Evolutionary conservation across 2,797 vertebrate species (phyloP).

Genomic region (Leucoraja ocellata): DNA sequence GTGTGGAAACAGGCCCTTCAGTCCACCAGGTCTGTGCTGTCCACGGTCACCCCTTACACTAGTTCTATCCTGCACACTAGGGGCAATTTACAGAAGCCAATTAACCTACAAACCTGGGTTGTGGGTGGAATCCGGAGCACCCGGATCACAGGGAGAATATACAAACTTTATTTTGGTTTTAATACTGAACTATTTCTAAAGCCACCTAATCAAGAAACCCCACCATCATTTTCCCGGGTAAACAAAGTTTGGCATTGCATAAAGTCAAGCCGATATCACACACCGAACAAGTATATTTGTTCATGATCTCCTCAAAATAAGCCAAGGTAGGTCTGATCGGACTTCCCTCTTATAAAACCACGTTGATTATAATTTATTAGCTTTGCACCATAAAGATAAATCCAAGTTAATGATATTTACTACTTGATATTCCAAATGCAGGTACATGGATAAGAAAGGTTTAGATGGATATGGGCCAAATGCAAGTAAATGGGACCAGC

Average conservation of each 20-base stretch:
- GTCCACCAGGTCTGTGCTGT: too few species aligned
- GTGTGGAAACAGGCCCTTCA: too few species aligned
- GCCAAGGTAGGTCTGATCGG: neutral
- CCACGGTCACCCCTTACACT: too few species aligned
- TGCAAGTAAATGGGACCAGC: too few species aligned
- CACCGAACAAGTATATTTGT: neutral
- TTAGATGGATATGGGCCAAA: too few species aligned
- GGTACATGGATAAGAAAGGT: too few species aligned
- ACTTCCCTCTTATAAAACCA: neutral
- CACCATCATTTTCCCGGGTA: neutral
- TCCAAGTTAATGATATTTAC: neutral
- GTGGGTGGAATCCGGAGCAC: too few species aligned
- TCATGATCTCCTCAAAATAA: neutral
- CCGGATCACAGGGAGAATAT: too few species aligned
- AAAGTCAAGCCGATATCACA: neutral
- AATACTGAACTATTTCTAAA: neutral
- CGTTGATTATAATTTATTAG: slow-evolving; percentile 6
- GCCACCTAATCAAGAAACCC: neutral
- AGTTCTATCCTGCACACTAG: too few species aligned
- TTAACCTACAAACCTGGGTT: too few species aligned
- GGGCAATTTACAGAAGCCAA: too few species aligned
- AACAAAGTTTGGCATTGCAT: neutral
- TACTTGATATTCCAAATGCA: neutral
- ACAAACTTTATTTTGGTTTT: too few species aligned
- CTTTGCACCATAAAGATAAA: neutral